These are phyloP conservation scores for Gymnoscopelus microlampas DNA, from an alignment of 2,797 vertebrate species.

Conservation along the genomic window DNA sequence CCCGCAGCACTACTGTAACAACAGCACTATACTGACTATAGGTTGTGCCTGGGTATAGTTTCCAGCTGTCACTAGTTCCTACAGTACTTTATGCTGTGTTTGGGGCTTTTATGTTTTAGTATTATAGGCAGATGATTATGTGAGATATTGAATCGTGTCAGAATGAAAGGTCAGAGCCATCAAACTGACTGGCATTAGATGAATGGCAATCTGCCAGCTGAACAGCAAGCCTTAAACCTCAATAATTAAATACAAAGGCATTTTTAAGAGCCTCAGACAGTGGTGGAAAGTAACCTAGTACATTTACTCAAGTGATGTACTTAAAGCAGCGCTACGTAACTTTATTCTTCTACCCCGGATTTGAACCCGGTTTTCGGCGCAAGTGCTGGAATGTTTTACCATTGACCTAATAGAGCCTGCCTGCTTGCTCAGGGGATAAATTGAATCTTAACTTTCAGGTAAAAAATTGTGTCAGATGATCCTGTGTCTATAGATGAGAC, in stretches of 20 bases:
- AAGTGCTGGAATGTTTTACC: no score
- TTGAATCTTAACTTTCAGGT: no score
- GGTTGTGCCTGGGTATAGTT: slow-evolving; percentile 43
- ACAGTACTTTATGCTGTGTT: slow-evolving; percentile 63
- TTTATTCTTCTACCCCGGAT: no score
- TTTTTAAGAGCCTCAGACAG: slow-evolving; percentile 54
- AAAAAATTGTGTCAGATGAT: no score
- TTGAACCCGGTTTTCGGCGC: no score
- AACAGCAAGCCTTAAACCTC: slow-evolving; percentile 63
- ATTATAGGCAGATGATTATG: slow-evolving; percentile 67
- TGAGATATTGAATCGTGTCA: slow-evolving; percentile 69
- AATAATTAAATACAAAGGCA: slow-evolving; percentile 69
- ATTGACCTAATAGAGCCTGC: no score
- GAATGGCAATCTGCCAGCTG: slow-evolving; percentile 63
- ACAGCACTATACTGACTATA: background rate
- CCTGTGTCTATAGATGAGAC: no score
- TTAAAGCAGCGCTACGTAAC: no score
- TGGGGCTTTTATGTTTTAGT: slow-evolving; percentile 68
- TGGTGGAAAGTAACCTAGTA: slow-evolving; percentile 4
- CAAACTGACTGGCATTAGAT: slow-evolving; percentile 68
- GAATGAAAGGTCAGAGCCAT: slow-evolving; percentile 73
- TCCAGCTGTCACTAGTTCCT: slow-evolving; percentile 51
- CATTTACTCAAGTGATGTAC: no score
- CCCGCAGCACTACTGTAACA: no score
- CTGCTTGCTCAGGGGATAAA: no score